A percentile compares a stretch with the other conserved stretches of the same genome.
Conservation (phyloP, 1,140 invertebrate genomes). For the Hesperophylax magnus region DNA sequence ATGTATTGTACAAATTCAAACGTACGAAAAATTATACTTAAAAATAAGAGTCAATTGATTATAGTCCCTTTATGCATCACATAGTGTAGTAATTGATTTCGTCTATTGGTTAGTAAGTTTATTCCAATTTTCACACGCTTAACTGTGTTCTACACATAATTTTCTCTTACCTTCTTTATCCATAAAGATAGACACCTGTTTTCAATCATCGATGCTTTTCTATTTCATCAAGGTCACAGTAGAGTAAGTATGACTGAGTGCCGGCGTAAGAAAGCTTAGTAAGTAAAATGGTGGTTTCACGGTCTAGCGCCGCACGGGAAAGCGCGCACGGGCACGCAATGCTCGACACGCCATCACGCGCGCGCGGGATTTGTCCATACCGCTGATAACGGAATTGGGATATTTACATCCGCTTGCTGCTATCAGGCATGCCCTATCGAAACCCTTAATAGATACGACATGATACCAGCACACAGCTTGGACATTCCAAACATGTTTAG, state of each 20-base stretch:
- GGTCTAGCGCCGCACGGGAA: not conserved
- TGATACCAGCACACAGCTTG: not conserved
- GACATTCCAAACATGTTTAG: not conserved
- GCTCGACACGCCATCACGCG: conserved; percentile 8
- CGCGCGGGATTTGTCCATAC: not conserved
- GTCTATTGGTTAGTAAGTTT: too few species aligned
- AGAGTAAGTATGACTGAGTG: not conserved
- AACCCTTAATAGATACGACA: not conserved
- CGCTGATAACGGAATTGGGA: conserved; percentile 18
- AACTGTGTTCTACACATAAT: too few species aligned
- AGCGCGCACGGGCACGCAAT: conserved; percentile 13
- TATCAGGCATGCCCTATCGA: not conserved
- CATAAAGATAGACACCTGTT: too few species aligned
- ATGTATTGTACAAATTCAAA: too few species aligned
- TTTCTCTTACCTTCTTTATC: too few species aligned
- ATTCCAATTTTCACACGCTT: too few species aligned
- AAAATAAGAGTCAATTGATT: too few species aligned
- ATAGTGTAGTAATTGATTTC: too few species aligned
- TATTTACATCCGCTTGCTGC: conserved; percentile 24
- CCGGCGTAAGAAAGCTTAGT: not conserved
- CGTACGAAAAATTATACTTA: too few species aligned
- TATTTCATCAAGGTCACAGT: too few species aligned
- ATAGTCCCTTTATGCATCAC: too few species aligned
- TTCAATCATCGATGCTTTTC: too few species aligned
- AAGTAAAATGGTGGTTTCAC: conserved; percentile 2